These are phyloP conservation scores for Morone saxatilis DNA, from an alignment of 2,113 vertebrate genomes.

Conservation along the genomic window DNA sequence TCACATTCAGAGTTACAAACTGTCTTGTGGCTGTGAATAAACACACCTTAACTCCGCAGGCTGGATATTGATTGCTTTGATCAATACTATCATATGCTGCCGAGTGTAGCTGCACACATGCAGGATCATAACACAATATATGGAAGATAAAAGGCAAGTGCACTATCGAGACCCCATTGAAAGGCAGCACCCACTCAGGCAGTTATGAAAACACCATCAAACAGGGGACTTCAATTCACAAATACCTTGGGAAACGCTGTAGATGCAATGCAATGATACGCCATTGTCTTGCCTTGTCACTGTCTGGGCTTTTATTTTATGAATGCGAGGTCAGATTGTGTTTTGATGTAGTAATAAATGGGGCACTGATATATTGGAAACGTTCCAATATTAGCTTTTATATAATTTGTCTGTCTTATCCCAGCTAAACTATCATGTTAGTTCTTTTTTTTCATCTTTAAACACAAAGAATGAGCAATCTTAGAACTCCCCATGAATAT, in stretches of 20 bases:
- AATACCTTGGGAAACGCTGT: slow-evolving; percentile 25
- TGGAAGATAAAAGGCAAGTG: slow-evolving; percentile 56
- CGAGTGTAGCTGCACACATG: slow-evolving; percentile 24
- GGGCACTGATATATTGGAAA: slow-evolving; percentile 34
- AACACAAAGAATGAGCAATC: background rate
- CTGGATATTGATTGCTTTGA: slow-evolving; percentile 51
- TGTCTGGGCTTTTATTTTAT: slow-evolving; percentile 10
- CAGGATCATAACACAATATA: slow-evolving; percentile 50
- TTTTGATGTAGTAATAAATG: slow-evolving; percentile 33
- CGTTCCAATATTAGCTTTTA: slow-evolving; percentile 1
- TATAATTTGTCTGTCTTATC: background rate
- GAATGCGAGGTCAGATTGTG: slow-evolving; percentile 38
- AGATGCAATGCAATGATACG: slow-evolving; percentile 9
- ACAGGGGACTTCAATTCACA: slow-evolving; percentile 4
- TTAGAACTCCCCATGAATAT: background rate
- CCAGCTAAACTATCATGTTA: background rate
- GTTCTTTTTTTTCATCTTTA: background rate
- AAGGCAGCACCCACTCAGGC: slow-evolving; percentile 14
- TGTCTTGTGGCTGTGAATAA: slow-evolving; percentile 29
- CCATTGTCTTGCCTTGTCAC: slow-evolving; percentile 16
- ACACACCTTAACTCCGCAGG: slow-evolving; percentile 32
- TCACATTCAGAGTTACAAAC: slow-evolving; percentile 5
- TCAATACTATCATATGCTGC: slow-evolving; percentile 62
- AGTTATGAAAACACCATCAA: slow-evolving; percentile 40
- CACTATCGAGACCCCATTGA: slow-evolving; percentile 39